phyloP scores from a whole-genome alignment of 2,797 vertebrate species.

The Oreochromis mossambicus region DNA sequence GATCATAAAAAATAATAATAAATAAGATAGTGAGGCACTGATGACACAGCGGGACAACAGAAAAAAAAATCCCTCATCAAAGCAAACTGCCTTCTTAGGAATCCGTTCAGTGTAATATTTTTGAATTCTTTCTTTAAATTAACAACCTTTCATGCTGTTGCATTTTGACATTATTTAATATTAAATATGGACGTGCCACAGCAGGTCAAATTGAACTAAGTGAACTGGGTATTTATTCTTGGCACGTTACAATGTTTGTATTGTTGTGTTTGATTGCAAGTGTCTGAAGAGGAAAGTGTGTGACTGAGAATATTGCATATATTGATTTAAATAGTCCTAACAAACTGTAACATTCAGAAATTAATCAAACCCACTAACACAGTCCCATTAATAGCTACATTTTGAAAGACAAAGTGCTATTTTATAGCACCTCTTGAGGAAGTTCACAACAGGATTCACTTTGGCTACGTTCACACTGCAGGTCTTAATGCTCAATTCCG shows the following conservation, averaged over 20 bases:
- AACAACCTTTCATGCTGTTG: background rate
- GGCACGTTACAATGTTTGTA: background rate
- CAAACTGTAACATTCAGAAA: background rate
- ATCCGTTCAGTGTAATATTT: background rate
- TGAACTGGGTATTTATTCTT: background rate
- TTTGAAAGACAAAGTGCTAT: background rate
- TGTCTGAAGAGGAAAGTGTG: background rate
- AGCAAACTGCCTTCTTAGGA: background rate
- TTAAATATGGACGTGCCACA: background rate
- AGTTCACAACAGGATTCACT: background rate
- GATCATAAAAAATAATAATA: accelerated
- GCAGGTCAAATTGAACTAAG: background rate
- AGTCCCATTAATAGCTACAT: too few relatives aligned
- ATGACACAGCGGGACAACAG: background rate
- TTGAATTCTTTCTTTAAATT: background rate
- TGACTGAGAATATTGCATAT: background rate
- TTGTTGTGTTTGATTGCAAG: background rate
- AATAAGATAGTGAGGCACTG: background rate
- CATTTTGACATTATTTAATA: background rate
- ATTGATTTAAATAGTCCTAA: background rate
- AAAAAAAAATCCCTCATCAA: background rate
- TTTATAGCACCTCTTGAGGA: background rate
- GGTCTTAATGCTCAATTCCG: too few relatives aligned
- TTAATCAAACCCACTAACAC: too few relatives aligned
- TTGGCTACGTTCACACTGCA: background rate